Base-by-base conservation (phyloP, 1,140 invertebrate genomes). In the Cyclina sinensis region DNA sequence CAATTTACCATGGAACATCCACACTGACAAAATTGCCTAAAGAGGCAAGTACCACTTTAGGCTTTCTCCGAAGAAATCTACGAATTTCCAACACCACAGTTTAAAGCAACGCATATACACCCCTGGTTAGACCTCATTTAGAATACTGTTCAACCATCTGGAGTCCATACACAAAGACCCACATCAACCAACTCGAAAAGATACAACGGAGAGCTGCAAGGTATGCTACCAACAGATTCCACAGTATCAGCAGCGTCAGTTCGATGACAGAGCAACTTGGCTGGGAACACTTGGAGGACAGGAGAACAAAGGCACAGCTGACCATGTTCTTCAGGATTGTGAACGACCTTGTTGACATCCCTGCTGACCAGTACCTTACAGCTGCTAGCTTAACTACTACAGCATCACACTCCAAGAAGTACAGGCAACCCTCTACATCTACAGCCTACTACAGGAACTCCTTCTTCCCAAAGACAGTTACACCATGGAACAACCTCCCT, bases 181-280 rank as follows among this genome's bases (percentile, higher is more conserved):
- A 57, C 18, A 89, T 89, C 14, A 24, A 74, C 1, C n/a, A 59
- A 46, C 7, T 89, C 0, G 46, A 83, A n/a, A 57, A 24, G 35
- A 78, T 83, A 21, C 87, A 89, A 59, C 24, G 87, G n/a, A 73
- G 87, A 74, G 87, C 87, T 11, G 51, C 87, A 21, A 3, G 83
- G 30, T 76, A 21, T 39, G 46, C 39, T 9, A 74, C 68, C 21
- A 86, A 86, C 68, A 86, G 46, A 37, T 86, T 76, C 48, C 83
- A 76, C 70, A 86, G 59, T 32, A 86, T 30, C 48, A 51, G 37
- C 48, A 51, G 65, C 30, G 65, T 86, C 21, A 74, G 46, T 16
- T 12, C 3, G 21, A 84, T 84, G 81, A 12, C 70, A 7, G 37
- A 37, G 21, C 35, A 46, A 12, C 35, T 84, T 39, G 21, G 70